Evolutionary conservation across 2,113 vertebrate genomes (phyloP).

Genomic region (Serinus canaria): DNA sequence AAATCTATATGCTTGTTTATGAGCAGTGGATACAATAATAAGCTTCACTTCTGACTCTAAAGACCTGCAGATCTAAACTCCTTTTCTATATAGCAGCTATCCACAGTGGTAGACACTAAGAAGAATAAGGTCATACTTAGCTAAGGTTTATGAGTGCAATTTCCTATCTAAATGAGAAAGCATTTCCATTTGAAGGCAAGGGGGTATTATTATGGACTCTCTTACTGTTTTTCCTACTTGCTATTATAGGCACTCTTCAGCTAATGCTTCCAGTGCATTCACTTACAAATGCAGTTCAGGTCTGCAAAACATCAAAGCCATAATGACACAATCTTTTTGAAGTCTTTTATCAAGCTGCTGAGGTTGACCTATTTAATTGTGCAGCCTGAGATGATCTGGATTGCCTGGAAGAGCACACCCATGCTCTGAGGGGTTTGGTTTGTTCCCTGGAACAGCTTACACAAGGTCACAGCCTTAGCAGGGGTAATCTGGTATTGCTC

Average conservation of each 20-base stretch:
- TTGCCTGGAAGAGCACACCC: conserved; percentile 21
- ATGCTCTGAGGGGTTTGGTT: neutral
- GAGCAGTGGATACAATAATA: conserved; percentile 54
- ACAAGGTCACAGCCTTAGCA: neutral
- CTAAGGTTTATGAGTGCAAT: conserved; percentile 56
- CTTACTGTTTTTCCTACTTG: neutral
- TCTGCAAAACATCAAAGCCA: conserved; percentile 59
- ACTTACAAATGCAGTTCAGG: conserved; percentile 62
- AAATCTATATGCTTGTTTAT: conserved; percentile 62
- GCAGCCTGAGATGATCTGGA: conserved; percentile 36
- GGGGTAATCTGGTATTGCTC: neutral
- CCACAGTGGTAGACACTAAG: neutral
- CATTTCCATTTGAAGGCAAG: conserved; percentile 38
- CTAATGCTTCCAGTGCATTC: conserved; percentile 55
- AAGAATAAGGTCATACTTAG: conserved; percentile 45
- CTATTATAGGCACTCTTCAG: conserved; percentile 27
- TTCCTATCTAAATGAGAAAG: conserved; percentile 44
- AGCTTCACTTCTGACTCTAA: conserved; percentile 30
- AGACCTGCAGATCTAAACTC: conserved; percentile 37
- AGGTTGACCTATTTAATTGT: conserved; percentile 64
- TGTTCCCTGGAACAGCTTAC: neutral
- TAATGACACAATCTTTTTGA: conserved; percentile 63
- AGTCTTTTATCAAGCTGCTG: conserved; percentile 56
- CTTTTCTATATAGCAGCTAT: neutral
- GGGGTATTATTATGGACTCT: neutral